These are phyloP conservation scores for Phalera bucephala DNA, from an alignment of 2,888 invertebrate species.

Conservation along the genomic window DNA sequence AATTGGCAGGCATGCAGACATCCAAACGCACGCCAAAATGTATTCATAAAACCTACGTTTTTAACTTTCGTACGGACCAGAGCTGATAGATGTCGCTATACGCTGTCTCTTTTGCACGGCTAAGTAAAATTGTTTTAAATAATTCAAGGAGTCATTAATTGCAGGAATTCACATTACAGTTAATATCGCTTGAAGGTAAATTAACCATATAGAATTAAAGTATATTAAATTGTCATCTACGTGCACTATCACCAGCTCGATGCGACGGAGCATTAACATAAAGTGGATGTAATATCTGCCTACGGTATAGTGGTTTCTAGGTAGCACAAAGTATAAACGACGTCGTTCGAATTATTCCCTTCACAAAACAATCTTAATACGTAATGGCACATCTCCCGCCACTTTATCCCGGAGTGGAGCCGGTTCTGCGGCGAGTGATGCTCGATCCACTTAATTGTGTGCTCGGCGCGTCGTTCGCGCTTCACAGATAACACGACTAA, in stretches of 20 bases:
- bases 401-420: constrained; percentile 40
- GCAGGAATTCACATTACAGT: too few species aligned
- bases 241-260: neutral
- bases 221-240: neutral
- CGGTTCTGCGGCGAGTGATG: constrained; percentile 42
- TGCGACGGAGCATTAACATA: neutral
- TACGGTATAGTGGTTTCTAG: neutral
- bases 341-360: constrained; percentile 42
- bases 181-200: too few species aligned
- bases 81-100: too few species aligned
- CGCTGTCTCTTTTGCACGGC: too few species aligned
- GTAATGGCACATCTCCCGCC: constrained; percentile 49
- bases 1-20: too few species aligned
- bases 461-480: constrained; percentile 40
- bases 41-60: too few species aligned
- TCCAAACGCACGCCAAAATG: too few species aligned
- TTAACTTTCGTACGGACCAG: too few species aligned
- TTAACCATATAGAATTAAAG: too few species aligned
- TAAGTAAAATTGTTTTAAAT: too few species aligned
- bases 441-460: constrained; percentile 45
- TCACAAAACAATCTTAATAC: constrained; percentile 50
- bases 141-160: too few species aligned
- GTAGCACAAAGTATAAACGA: constrained; percentile 26
- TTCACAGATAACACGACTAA: constrained; percentile 51
- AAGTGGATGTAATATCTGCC: neutral